A percentile compares a stretch with the other conserved stretches of the same genome.
Evolutionary conservation across 2,888 invertebrate genomes (phyloP).

Genomic region (Venusia cambrica): DNA sequence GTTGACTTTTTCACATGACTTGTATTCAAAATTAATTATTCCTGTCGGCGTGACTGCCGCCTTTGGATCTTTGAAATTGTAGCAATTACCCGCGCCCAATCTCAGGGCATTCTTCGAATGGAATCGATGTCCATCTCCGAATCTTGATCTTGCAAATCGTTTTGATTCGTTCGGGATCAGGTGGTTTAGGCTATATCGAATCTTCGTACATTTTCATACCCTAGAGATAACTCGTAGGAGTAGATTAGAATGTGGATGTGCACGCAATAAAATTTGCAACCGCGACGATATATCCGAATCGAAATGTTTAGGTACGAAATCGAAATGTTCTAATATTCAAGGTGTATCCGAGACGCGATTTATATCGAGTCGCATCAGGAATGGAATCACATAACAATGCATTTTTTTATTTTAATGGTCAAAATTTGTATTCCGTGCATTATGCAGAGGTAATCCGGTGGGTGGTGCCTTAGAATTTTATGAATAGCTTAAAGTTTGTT

Average conservation of each 20-base stretch:
- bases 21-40: constrained; percentile 29
- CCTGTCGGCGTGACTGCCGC: constrained; percentile 20
- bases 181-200: constrained; percentile 30
- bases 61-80: constrained; percentile 21
- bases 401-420: constrained; percentile 50
- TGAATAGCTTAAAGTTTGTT: constrained; percentile 45
- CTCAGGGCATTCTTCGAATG: constrained; percentile 22
- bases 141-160: constrained; percentile 21
- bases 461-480: constrained; percentile 68
- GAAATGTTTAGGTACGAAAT: constrained; percentile 5
- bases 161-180: constrained; percentile 31
- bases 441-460: constrained; percentile 66
- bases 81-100: constrained; percentile 27
- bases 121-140: constrained; percentile 25
- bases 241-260: constrained; percentile 33
- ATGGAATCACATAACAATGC: constrained; percentile 64
- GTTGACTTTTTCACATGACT: constrained; percentile 18
- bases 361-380: constrained; percentile 53
- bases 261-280: constrained; percentile 45
- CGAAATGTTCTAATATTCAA: constrained; percentile 35
- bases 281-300: constrained; percentile 33
- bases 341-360: constrained; percentile 44
- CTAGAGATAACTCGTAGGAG: constrained; percentile 32
- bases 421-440: constrained; percentile 67
- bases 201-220: too few relatives aligned